phyloP scores from a whole-genome alignment of 2,113 vertebrate genomes.

The Genyomyrus donnyi region DNA sequence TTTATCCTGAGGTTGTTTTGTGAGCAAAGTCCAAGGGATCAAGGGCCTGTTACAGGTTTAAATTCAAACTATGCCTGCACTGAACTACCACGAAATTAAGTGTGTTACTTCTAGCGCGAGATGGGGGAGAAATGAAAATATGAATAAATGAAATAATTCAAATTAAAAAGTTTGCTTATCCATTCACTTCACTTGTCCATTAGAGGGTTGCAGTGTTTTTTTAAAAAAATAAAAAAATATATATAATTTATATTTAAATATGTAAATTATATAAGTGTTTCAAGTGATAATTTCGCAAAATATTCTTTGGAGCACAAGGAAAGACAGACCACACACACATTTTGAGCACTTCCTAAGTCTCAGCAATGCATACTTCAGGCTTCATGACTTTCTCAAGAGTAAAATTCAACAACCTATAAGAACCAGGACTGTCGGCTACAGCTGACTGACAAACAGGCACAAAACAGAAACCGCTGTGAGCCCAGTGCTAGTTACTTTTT shows the following conservation, averaged over 20 bases:
- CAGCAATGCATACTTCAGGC: not conserved
- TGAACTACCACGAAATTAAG: not conserved
- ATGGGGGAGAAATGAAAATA: not conserved
- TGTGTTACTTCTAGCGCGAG: not conserved
- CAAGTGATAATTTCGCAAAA: not conserved
- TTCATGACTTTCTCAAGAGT: not conserved
- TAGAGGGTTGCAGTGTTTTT: not conserved
- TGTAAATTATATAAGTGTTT: not conserved
- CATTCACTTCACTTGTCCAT: not conserved
- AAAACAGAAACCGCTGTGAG: not conserved
- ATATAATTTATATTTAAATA: too few relatives aligned
- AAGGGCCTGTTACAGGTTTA: not conserved
- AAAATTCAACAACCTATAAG: not conserved
- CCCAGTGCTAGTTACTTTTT: not conserved
- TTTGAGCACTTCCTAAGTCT: not conserved
- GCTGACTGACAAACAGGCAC: not conserved
- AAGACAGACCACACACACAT: not conserved
- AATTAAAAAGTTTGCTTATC: not conserved
- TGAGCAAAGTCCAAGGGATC: not conserved
- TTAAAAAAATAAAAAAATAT: not conserved
- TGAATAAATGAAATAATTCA: not conserved
- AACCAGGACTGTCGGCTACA: not conserved
- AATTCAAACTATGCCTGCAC: not conserved
- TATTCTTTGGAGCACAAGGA: not conserved
- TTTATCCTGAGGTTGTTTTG: not conserved